Evolutionary conservation across 1,140 invertebrate species (phyloP).

Genomic region (Zelostemma sp.): DNA sequence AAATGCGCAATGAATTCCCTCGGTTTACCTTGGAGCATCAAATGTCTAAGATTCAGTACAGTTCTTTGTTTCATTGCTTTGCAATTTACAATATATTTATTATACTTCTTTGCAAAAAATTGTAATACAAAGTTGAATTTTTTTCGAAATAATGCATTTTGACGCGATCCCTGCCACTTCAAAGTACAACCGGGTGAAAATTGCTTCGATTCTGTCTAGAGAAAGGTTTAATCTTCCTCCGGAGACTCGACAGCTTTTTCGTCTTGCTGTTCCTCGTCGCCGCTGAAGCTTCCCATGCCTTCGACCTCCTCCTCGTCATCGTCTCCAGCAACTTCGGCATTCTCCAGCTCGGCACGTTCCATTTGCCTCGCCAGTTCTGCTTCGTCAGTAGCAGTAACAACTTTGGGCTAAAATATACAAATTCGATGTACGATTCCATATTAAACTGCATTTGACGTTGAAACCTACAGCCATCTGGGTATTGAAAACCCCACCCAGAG

Average conservation of each 20-base stretch:
- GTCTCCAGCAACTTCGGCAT: slow-evolving; percentile 92
- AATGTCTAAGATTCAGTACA: too few species aligned
- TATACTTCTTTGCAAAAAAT: too few species aligned
- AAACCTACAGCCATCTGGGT: slow-evolving; percentile 91
- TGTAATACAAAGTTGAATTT: too few species aligned
- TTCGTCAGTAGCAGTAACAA: slow-evolving; percentile 98
- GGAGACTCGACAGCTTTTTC: slow-evolving; percentile 47
- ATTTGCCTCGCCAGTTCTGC: slow-evolving; percentile 93
- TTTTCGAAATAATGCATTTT: neutral
- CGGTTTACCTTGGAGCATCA: too few species aligned
- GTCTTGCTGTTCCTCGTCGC: slow-evolving; percentile 66
- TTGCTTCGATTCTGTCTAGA: neutral
- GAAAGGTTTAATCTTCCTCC: slow-evolving; percentile 54
- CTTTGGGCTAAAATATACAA: slow-evolving; percentile 83
- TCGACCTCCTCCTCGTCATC: slow-evolving; percentile 88
- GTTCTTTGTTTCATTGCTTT: neutral
- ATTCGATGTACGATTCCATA: slow-evolving; percentile 10
- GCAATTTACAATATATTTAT: neutral
- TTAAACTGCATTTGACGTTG: slow-evolving; percentile 3
- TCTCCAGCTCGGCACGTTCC: slow-evolving; percentile 93
- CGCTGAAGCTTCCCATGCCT: slow-evolving; percentile 69
- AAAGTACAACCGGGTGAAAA: neutral
- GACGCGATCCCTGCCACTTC: neutral
- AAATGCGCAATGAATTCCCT: too few species aligned
- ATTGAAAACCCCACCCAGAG: slow-evolving; percentile 92